Evolutionary conservation across 2,797 vertebrate species (phyloP), one percentile per base, ranked within the genome.

Genomic region (Spinus pinus): DNA sequence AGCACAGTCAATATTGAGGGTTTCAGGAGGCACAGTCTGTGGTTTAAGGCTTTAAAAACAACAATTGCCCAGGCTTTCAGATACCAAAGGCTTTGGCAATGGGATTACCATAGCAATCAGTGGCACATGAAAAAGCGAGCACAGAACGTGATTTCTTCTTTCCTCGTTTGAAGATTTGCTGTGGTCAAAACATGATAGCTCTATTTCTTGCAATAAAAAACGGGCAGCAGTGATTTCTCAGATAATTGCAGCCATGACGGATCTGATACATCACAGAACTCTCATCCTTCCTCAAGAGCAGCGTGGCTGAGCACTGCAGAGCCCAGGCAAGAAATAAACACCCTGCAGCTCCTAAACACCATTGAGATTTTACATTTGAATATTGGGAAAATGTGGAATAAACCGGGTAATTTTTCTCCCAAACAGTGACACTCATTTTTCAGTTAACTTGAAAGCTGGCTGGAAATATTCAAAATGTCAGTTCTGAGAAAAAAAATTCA

Each of bases 1-100:
- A 0, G 39, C 57, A 61, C 33, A 50, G 50, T 0, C 3, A 56
- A 8, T 14, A 10, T 1, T 0, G 4, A 86, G 66, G 41, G 44
- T 62, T 90, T 81, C 50, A n/a, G 74, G 58, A 86, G 42, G 39
- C 50, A 39, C 3, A 11, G 66, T 3, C 56, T 60, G 66, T 61
- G 20, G 51, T 65, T 88, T 75, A 58, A 28, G n/a, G 31, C 51
- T 65, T 66, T 72, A 75, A 62, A 86, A 60, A 28, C 11, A 73
- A 64, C 65, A 50, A 12, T 30, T 86, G 54, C 66, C 64, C 85
- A 44, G 58, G 30, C 47, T 86, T 86, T 88, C 69, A 54, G 61
- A 74, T 44, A 54, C 50, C 31, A 65, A 83, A 91, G 21, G 69
- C 12, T 69, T 69, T 82, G 81, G 64, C 75, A 71, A 16, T 33